These are phyloP conservation scores for Chaetops frenatus DNA, from an alignment of 2,113 vertebrate genomes.

Conservation along the genomic window DNA sequence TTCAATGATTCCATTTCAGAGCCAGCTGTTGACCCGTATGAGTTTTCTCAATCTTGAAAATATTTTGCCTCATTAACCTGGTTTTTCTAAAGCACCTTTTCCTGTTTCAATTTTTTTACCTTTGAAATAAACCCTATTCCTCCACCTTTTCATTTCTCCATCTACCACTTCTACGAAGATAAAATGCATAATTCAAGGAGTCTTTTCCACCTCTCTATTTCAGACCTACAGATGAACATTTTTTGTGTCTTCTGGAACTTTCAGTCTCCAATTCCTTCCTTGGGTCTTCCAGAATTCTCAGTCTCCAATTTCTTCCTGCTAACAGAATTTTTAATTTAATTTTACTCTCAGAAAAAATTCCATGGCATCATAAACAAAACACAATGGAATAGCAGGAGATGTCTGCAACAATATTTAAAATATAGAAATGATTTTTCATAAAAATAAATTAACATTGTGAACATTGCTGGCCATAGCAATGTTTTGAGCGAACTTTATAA, in stretches of 20 bases:
- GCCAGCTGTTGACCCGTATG: neutral
- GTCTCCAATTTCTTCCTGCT: neutral
- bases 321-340: neutral
- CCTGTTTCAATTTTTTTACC: neutral
- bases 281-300: neutral
- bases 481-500: neutral
- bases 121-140: neutral
- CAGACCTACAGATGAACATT: neutral
- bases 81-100: neutral
- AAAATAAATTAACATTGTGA: rapidly evolving
- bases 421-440: neutral
- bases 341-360: neutral
- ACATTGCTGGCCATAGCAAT: rapidly evolving
- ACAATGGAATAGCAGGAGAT: neutral
- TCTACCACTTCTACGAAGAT: rapidly evolving
- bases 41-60: neutral
- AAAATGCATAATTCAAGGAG: neutral
- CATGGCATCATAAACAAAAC: neutral
- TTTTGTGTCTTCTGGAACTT: neutral
- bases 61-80: neutral
- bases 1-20: neutral
- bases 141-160: neutral
- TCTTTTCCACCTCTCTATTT: neutral
- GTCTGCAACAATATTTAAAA: neutral
- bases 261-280: neutral